Percentiles rank a stretch among this genome's conserved stretches.
Evolutionary conservation across 2,797 vertebrate genomes (phyloP).

Genomic region (Danio albolineatus): DNA sequence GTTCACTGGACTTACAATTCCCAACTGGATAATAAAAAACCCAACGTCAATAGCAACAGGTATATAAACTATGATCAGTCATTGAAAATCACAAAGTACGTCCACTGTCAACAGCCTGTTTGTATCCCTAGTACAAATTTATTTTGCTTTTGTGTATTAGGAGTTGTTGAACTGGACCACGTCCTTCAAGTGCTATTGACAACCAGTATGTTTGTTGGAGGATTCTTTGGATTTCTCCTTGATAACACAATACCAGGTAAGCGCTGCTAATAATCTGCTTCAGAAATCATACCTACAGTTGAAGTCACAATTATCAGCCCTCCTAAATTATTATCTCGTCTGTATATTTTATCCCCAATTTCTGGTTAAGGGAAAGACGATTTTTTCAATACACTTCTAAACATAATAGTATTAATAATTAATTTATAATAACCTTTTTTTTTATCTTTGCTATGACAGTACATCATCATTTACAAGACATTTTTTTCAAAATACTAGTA

Average conservation of each 20-base stretch:
- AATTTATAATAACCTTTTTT: too few species aligned
- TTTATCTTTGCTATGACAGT: too few species aligned
- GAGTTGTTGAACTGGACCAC: conserved; percentile 89
- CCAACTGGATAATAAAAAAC: conserved; percentile 90
- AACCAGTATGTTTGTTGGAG: conserved; percentile 96
- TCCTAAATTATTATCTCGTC: too few species aligned
- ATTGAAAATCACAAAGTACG: not conserved
- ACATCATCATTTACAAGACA: too few species aligned
- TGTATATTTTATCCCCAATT: too few species aligned
- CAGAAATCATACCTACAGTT: not conserved
- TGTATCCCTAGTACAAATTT: not conserved
- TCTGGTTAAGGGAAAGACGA: too few species aligned
- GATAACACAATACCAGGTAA: conserved; percentile 97
- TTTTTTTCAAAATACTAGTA: too few species aligned
- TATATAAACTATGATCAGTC: conserved; percentile 61
- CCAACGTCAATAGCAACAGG: conserved; percentile 84
- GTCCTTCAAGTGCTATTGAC: conserved; percentile 91
- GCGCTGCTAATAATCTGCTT: not conserved
- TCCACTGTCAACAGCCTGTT: not conserved
- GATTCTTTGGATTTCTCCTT: conserved; percentile 90
- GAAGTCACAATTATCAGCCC: too few species aligned
- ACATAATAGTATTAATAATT: too few species aligned
- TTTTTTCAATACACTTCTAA: too few species aligned
- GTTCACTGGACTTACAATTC: conserved; percentile 89
- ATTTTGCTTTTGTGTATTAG: conserved; percentile 66